A percentile compares a stretch with the other conserved stretches of the same genome.
phyloP scores from a whole-genome alignment of 2,113 vertebrate genomes.

The human (Homo sapiens) region DNA sequence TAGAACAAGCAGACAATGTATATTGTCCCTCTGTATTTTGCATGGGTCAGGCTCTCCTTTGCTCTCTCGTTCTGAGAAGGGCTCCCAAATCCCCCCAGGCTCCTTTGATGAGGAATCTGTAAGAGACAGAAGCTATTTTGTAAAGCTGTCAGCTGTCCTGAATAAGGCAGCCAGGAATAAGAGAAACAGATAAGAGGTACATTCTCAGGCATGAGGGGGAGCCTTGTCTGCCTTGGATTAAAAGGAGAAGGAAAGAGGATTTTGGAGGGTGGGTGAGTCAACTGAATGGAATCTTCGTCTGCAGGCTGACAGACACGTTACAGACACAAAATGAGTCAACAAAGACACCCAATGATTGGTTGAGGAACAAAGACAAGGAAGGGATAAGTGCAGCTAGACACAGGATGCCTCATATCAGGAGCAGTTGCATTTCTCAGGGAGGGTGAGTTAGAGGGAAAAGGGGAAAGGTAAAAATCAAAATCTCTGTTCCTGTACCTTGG shows the following conservation, averaged over 20 bases:
- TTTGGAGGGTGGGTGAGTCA: not conserved
- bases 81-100: not conserved
- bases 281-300: not conserved
- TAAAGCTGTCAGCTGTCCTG: constrained; percentile 50
- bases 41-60: not conserved
- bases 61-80: not conserved
- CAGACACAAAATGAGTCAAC: not conserved
- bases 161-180: constrained; percentile 28
- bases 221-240: not conserved
- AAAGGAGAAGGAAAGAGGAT: constrained; percentile 27
- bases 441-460: not conserved
- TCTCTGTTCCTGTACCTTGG: not conserved
- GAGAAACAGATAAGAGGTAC: constrained; percentile 29
- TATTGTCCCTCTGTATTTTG: not conserved
- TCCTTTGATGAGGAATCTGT: constrained; percentile 3
- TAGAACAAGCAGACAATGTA: not conserved
- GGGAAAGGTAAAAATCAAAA: not conserved
- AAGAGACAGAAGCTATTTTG: constrained; percentile 61
- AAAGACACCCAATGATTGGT: not conserved
- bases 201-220: not conserved
- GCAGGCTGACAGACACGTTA: not conserved
- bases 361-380: not conserved
- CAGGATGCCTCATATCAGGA: not conserved
- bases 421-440: not conserved
- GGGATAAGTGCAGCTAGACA: not conserved